Conservation (phyloP, 2,113 vertebrate species). For the Redunca redunca region DNA sequence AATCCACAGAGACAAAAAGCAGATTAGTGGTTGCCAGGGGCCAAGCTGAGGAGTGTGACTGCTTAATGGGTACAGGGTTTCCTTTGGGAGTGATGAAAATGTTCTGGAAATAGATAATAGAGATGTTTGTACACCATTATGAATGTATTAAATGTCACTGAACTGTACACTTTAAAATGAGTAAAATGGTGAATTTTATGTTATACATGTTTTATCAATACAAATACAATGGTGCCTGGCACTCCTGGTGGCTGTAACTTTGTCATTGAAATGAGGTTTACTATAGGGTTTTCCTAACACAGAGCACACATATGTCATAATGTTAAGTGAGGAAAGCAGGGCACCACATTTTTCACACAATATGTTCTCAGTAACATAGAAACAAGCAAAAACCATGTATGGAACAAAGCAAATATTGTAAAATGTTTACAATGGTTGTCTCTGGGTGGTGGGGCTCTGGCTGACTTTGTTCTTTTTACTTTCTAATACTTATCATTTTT, state of each 20-base stretch:
- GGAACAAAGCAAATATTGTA: background rate
- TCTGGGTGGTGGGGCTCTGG: background rate
- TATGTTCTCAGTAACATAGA: background rate
- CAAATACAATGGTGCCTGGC: conserved; percentile 1
- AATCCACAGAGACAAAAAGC: background rate
- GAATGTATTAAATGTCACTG: background rate
- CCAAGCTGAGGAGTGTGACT: background rate
- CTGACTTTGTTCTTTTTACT: conserved; percentile 17
- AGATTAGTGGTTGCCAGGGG: background rate
- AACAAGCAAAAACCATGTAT: background rate
- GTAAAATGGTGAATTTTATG: background rate
- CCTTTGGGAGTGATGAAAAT: background rate
- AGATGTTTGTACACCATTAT: background rate
- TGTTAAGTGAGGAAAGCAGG: background rate
- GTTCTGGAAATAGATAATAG: background rate
- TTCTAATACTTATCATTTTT: background rate
- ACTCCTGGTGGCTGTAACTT: background rate
- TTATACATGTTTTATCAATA: background rate
- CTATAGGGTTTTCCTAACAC: background rate
- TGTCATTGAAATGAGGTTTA: background rate
- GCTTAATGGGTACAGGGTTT: background rate
- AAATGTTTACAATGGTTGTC: background rate
- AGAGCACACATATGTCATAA: background rate
- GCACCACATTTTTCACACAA: background rate
- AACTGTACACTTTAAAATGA: background rate